Evolutionary conservation across 2,113 vertebrate species (phyloP).

Genomic region (Talpa occidentalis): DNA sequence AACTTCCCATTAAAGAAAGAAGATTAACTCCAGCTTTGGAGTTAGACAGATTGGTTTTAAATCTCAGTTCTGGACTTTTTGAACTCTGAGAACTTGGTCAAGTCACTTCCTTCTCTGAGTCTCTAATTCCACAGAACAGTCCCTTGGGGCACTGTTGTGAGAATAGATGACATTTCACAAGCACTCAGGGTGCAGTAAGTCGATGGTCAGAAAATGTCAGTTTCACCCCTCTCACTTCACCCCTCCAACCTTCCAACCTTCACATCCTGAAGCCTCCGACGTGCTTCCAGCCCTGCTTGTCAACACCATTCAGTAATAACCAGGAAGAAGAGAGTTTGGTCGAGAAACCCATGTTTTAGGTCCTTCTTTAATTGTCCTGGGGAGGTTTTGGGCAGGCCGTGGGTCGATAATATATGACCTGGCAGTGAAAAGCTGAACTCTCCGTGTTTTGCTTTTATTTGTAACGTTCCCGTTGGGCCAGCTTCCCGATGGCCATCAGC

Average conservation of each 20-base stretch:
- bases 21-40: neutral
- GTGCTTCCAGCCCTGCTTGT: constrained; percentile 63
- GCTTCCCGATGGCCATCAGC: constrained; percentile 28
- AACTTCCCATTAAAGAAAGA: neutral
- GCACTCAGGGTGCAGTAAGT: neutral
- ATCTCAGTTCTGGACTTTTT: neutral
- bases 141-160: neutral
- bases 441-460: constrained; percentile 33
- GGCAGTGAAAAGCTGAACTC: neutral
- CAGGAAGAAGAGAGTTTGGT: constrained; percentile 27
- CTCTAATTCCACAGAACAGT: neutral
- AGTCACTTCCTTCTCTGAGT: neutral
- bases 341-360: constrained; percentile 62
- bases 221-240: neutral
- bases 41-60: neutral
- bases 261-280: constrained; percentile 38
- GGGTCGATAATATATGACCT: neutral
- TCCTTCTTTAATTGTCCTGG: constrained; percentile 14
- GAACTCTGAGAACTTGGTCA: neutral
- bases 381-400: neutral
- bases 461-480: neutral
- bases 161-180: neutral
- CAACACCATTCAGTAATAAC: constrained; percentile 73
- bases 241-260: neutral
- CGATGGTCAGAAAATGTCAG: neutral